A percentile compares a stretch with the other conserved stretches of the same genome.
phyloP scores from a whole-genome alignment of 2,797 vertebrate genomes.

The Macropus fuliginosus region DNA sequence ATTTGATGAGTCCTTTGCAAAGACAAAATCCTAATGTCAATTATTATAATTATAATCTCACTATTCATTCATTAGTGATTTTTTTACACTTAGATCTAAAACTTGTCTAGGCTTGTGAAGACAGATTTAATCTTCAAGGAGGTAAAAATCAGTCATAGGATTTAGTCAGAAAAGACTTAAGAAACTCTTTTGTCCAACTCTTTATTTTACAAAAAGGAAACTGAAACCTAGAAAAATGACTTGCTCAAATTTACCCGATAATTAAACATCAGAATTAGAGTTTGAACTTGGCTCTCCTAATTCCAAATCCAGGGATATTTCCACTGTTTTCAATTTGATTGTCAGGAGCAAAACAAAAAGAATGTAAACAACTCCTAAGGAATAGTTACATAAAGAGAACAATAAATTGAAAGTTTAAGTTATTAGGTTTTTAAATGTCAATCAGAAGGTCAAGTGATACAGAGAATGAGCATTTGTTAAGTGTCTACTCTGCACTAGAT shows the following conservation, averaged over 20 bases:
- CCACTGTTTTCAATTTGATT: constrained; percentile 1
- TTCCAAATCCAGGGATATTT: neutral
- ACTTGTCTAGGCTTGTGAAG: constrained; percentile 37
- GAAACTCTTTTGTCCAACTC: neutral
- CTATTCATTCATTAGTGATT: constrained; percentile 46
- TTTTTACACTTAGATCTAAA: constrained; percentile 64
- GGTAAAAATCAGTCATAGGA: neutral
- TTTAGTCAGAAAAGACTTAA: neutral
- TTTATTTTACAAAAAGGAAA: neutral
- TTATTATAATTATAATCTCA: neutral
- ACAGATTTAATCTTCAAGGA: constrained; percentile 48
- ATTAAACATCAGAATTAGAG: neutral
- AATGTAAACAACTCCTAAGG: constrained; percentile 65
- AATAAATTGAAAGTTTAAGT: constrained; percentile 7
- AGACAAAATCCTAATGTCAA: neutral
- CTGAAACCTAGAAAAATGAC: neutral
- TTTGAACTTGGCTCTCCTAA: neutral
- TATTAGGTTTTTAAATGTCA: neutral
- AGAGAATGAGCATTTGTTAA: neutral
- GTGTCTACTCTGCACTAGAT: neutral
- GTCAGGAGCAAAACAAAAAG: neutral
- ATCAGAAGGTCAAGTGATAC: neutral
- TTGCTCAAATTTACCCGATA: neutral
- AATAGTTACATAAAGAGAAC: constrained; percentile 34
- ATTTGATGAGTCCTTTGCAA: neutral